Evolutionary conservation across 2,113 vertebrate species (phyloP).

Genomic region (Barbus barbus): DNA sequence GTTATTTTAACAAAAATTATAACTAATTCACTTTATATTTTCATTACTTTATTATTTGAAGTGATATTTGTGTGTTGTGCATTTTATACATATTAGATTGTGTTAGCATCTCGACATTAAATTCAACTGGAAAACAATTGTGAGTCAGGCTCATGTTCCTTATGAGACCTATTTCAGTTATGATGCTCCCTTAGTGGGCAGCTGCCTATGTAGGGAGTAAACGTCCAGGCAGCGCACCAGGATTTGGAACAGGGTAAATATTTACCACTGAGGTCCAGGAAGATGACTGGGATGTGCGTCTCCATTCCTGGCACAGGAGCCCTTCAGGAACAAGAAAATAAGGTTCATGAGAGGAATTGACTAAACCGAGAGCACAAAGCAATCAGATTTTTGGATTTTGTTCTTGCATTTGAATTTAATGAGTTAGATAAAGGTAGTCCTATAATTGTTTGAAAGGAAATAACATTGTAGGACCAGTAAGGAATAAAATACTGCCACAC

Average conservation of each 20-base stretch:
- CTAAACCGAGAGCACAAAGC: neutral
- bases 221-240: neutral
- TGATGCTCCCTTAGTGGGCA: neutral
- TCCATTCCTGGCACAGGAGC: slow-evolving; percentile 94
- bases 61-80: neutral
- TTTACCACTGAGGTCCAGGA: slow-evolving; percentile 92
- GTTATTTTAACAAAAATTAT: too few relatives aligned
- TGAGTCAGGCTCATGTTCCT: neutral
- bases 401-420: too few relatives aligned
- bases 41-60: too few relatives aligned
- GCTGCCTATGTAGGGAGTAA: neutral
- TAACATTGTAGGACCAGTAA: neutral
- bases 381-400: neutral
- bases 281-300: slow-evolving; percentile 93
- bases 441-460: neutral
- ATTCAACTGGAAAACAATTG: neutral
- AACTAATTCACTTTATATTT: neutral
- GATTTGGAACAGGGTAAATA: neutral
- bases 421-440: neutral
- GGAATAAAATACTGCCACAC: neutral
- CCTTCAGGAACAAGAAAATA: slow-evolving; percentile 77
- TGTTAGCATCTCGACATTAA: neutral
- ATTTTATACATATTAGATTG: neutral
- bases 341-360: too few relatives aligned
- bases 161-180: too few relatives aligned